Conservation (phyloP, 2,888 invertebrate species). For the Oithona nana region DNA sequence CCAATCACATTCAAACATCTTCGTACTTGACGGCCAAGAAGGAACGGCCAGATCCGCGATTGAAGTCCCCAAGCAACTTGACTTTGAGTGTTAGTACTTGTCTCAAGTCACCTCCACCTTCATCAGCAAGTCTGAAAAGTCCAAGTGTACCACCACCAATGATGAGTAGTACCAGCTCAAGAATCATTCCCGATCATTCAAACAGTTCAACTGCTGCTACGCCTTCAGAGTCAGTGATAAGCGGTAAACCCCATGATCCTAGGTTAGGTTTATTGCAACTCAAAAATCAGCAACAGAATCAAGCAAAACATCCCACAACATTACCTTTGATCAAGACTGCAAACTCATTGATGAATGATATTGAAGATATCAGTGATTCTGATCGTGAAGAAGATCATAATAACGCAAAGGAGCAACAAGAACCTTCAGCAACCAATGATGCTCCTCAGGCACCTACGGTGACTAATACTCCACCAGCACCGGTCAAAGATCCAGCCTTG, state of each 20-base stretch:
- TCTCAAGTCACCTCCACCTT: slow-evolving; percentile 1
- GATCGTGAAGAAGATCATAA: slow-evolving; percentile 37
- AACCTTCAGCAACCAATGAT: too few relatives aligned
- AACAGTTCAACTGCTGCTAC: not conserved
- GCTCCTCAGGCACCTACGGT: not conserved
- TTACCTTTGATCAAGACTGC: not conserved
- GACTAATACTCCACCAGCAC: not conserved
- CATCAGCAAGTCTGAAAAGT: not conserved
- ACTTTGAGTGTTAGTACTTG: not conserved
- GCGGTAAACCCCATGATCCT: not conserved
- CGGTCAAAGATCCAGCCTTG: slow-evolving; percentile 20
- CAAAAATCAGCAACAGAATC: not conserved
- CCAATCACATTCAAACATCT: not conserved
- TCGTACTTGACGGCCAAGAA: not conserved
- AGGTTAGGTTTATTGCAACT: not conserved
- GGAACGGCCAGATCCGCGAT: slow-evolving; percentile 14
- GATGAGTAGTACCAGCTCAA: not conserved
- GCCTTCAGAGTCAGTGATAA: not conserved
- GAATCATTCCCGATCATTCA: not conserved
- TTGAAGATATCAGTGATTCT: slow-evolving; percentile 11
- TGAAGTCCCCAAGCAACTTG: slow-evolving; percentile 3
- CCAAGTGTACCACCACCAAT: not conserved
- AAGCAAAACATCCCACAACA: not conserved
- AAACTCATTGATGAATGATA: slow-evolving; percentile 1
- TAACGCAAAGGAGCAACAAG: not conserved